Conservation (phyloP, 2,113 vertebrate species). For the Tetrao urogallus region DNA sequence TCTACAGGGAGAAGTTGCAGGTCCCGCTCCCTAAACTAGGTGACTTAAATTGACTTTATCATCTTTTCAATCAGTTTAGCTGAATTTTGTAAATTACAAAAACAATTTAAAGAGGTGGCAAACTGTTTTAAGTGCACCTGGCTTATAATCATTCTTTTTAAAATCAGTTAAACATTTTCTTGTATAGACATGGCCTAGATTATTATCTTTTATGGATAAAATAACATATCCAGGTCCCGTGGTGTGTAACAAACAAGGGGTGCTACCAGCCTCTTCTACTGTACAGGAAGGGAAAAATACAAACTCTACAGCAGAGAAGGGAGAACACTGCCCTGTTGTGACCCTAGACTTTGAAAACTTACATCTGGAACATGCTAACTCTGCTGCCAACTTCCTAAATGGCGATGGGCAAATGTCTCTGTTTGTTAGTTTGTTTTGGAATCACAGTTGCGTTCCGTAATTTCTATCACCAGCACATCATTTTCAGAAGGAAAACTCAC, state of each 20-base stretch:
- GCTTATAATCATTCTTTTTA: constrained; percentile 20
- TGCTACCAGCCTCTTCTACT: not conserved
- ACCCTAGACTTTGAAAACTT: not conserved
- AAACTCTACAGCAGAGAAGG: not conserved
- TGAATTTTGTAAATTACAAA: constrained; percentile 68
- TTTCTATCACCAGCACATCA: not conserved
- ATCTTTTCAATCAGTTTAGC: constrained; percentile 54
- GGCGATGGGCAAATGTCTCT: not conserved
- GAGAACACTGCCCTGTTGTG: not conserved
- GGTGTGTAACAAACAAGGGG: not conserved
- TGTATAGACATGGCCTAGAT: constrained; percentile 34
- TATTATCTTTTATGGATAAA: constrained; percentile 51
- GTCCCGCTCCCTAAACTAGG: constrained; percentile 41
- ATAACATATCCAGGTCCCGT: not conserved
- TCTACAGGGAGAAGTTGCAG: constrained; percentile 54
- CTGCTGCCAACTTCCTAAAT: not conserved
- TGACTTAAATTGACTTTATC: constrained; percentile 68
- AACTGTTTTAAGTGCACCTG: constrained; percentile 55
- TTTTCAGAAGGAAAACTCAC: not conserved
- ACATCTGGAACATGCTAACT: not conserved
- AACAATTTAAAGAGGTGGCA: constrained; percentile 56
- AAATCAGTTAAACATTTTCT: constrained; percentile 20
- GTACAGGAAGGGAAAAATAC: not conserved
- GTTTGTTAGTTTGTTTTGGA: not conserved
- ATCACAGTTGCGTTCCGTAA: not conserved